Percentiles rank a stretch among this genome's conserved stretches.
These are phyloP conservation scores for Anguilla megastoma DNA, from an alignment of 2,797 vertebrate species.

Conservation along the genomic window DNA sequence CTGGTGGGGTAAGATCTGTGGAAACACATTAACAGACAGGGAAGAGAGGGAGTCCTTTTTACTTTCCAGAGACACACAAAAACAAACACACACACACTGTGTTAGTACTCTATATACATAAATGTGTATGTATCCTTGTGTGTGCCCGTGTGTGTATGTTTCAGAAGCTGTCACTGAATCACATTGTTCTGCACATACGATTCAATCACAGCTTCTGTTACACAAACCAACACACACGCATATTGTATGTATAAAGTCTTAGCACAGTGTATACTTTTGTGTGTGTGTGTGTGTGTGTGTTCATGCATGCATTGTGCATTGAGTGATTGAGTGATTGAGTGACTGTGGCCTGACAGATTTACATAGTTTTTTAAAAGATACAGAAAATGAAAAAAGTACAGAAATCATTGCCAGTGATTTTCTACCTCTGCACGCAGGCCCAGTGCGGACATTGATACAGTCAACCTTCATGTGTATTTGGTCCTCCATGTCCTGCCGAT, in stretches of 20 bases:
- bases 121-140: too few relatives aligned
- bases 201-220: background rate
- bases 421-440: conserved; percentile 84
- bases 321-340: background rate
- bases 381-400: background rate
- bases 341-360: background rate
- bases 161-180: too few relatives aligned
- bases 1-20: conserved; percentile 87
- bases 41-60: background rate
- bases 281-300: background rate
- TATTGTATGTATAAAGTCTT: too few relatives aligned
- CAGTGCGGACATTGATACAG: conserved; percentile 87
- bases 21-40: background rate
- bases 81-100: background rate
- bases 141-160: too few relatives aligned
- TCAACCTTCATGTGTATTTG: conserved; percentile 90
- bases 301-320: too few relatives aligned
- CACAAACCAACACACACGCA: background rate
- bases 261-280: background rate
- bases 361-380: background rate
- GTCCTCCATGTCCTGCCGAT: conserved; percentile 84
- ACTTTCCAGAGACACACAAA: background rate
- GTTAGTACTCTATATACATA: too few relatives aligned
- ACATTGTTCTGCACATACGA: too few relatives aligned
- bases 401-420: background rate